Percentiles rank a stretch among this genome's conserved stretches.
phyloP scores from a whole-genome alignment of 1,140 invertebrate genomes.

The Thrips palmi region DNA sequence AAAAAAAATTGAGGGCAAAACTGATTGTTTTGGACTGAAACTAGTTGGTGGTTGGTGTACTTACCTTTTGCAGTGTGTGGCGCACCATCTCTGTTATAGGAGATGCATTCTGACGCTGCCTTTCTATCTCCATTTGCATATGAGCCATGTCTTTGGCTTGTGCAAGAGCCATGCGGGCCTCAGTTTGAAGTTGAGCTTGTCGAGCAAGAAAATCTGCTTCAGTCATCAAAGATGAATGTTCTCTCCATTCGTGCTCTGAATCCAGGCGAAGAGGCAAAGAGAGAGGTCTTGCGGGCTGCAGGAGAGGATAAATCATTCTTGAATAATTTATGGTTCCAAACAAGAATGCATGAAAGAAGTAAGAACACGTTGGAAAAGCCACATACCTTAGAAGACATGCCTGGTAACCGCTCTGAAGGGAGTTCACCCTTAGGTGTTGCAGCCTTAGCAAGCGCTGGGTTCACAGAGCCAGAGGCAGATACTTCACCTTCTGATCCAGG shows the following conservation, averaged over 20 bases:
- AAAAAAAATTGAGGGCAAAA: background rate
- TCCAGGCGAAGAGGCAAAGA: too few species aligned
- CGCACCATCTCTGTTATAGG: conserved; percentile 72
- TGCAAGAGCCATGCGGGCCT: conserved; percentile 72
- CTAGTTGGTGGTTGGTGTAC: background rate
- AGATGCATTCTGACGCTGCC: conserved; percentile 57
- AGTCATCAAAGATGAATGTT: too few species aligned
- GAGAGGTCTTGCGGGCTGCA: too few species aligned
- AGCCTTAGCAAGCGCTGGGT: conserved; percentile 15
- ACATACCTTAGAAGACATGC: too few species aligned
- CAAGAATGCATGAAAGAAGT: too few species aligned
- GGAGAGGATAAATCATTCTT: too few species aligned
- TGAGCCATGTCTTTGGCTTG: conserved; percentile 83
- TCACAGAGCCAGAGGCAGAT: too few species aligned
- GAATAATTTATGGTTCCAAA: too few species aligned
- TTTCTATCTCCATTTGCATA: conserved; percentile 83
- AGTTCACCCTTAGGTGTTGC: too few species aligned
- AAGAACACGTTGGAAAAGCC: too few species aligned
- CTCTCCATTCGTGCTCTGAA: too few species aligned
- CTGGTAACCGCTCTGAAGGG: too few species aligned
- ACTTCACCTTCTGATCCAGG: conserved; percentile 45
- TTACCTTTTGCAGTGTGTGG: conserved; percentile 48
- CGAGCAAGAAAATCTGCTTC: conserved; percentile 60
- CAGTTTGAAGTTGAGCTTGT: conserved; percentile 70
- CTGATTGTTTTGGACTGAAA: background rate